These are phyloP conservation scores for Eupithecia vulgata DNA, from an alignment of 2,888 invertebrate genomes.

Conservation along the genomic window DNA sequence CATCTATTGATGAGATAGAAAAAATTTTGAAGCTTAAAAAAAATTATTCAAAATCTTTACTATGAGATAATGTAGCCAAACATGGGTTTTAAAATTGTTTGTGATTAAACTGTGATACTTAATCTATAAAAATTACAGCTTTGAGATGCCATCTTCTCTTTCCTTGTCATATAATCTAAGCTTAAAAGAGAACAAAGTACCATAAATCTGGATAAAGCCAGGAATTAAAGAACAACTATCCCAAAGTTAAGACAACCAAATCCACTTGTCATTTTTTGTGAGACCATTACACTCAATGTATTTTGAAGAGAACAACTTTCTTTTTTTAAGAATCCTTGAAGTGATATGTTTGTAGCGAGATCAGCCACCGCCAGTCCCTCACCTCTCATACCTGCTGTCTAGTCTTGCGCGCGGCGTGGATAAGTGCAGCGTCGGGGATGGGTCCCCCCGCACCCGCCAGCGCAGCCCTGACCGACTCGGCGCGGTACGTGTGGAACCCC, in stretches of 20 bases:
- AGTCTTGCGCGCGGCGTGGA: conserved; percentile 97
- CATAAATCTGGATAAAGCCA: background rate
- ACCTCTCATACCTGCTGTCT: conserved; percentile 92
- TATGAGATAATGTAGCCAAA: background rate
- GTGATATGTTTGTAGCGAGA: background rate
- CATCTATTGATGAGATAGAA: no score
- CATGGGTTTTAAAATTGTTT: background rate
- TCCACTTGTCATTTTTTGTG: background rate
- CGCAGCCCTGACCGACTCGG: conserved; percentile 90
- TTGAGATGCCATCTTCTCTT: background rate
- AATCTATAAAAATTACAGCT: no score
- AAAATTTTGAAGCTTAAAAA: no score
- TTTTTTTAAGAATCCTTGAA: background rate
- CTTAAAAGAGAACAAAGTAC: background rate
- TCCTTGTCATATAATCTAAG: background rate
- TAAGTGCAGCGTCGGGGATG: conserved; percentile 98
- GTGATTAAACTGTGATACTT: background rate
- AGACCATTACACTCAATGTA: background rate
- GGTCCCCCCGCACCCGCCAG: conserved; percentile 90
- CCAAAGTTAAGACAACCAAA: background rate
- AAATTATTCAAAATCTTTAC: no score
- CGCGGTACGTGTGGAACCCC: conserved; percentile 79
- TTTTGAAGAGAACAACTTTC: background rate
- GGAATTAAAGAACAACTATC: background rate
- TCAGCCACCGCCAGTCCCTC: conserved; percentile 86